Conservation (phyloP, 2,888 invertebrate species). For the Thereva unica region DNA sequence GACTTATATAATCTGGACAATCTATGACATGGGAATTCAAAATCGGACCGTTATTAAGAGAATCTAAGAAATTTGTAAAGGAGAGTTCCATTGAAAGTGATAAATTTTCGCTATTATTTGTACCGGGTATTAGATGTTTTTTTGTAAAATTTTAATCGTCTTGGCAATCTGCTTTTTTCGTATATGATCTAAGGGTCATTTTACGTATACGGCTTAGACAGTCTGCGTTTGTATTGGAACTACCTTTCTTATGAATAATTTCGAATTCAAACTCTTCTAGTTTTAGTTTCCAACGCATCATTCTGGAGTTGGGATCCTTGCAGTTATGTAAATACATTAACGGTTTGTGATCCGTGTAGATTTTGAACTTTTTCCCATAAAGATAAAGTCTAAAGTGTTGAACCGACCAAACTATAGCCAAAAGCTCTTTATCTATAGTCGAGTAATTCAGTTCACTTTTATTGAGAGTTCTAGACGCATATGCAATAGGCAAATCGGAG, state of each 20-base stretch:
- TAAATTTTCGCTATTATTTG: neutral
- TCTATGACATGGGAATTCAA: too few relatives aligned
- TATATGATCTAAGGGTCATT: neutral
- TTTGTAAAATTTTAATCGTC: neutral
- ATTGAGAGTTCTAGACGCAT: conserved; percentile 45
- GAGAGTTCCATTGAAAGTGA: neutral
- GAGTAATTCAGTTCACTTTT: conserved; percentile 44
- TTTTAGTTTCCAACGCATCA: conserved; percentile 47
- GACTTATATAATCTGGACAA: too few relatives aligned
- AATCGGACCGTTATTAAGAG: too few relatives aligned
- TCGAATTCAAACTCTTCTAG: conserved; percentile 37
- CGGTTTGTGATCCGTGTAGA: conserved; percentile 48
- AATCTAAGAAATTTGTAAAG: too few relatives aligned
- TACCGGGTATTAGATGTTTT: neutral
- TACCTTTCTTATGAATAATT: conserved; percentile 44
- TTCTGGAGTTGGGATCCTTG: conserved; percentile 44
- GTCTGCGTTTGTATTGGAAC: conserved; percentile 43
- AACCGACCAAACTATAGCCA: conserved; percentile 16
- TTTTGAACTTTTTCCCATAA: conserved; percentile 42
- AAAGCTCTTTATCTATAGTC: conserved; percentile 45
- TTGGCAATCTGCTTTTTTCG: too few relatives aligned
- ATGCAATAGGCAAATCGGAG: conserved; percentile 44
- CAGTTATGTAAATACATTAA: conserved; percentile 44
- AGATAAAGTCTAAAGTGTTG: neutral
- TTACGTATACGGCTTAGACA: conserved; percentile 1